Base-by-base conservation (phyloP, 53 echinoderm and acorn worm genomes). In the Holothuria leucospilota region DNA sequence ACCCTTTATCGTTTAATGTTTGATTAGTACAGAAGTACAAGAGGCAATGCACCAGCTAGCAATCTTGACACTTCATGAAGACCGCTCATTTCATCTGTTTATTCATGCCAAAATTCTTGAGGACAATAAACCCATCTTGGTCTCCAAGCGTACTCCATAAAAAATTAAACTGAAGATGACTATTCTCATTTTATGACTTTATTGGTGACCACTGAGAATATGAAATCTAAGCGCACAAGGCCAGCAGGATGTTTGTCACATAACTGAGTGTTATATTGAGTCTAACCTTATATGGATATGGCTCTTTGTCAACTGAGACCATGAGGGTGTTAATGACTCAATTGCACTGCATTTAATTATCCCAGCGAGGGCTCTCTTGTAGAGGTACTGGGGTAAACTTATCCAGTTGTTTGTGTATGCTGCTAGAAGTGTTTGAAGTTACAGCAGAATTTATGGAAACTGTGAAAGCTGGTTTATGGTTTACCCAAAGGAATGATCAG, bases 301-400 rank as follows among this genome's bases (percentile, higher is more conserved):
- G 75, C 75, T 75, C 75, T 52, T 75, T 75, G 75, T 75, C 75
- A 75, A 5, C 23, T 68, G 68, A 75, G 75, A 75, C 25, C 34
- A 14, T 39, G 75, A 27, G 52, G 75, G 75, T 52, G 75, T 75
- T 75, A 75, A 75, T 75, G 75, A 75, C 46, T 75, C 49, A 53
- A 75, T 75, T 75, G 75, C 51, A 49, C 75, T 21, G 75, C 75
- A 75, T 75, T 75, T 75, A 75, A 75, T 75, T 75, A 75, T 49
- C n/a, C 75, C 75, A 51, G 21, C 13, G 75, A 75, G 75, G 28
- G 56, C 56, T 13, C 56, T 75, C 75, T 75, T 25, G 15, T 21
- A 20, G 51, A 52, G 39, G 49, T 75, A 24, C 26, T 49, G 75
- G 51, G 75, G 28, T 75, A 46, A 75, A 75, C 16, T 27, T 49